Evolutionary conservation across 2,888 invertebrate genomes (phyloP), one percentile per base, ranked within the genome.

Genomic region (Athalia circularis): DNA sequence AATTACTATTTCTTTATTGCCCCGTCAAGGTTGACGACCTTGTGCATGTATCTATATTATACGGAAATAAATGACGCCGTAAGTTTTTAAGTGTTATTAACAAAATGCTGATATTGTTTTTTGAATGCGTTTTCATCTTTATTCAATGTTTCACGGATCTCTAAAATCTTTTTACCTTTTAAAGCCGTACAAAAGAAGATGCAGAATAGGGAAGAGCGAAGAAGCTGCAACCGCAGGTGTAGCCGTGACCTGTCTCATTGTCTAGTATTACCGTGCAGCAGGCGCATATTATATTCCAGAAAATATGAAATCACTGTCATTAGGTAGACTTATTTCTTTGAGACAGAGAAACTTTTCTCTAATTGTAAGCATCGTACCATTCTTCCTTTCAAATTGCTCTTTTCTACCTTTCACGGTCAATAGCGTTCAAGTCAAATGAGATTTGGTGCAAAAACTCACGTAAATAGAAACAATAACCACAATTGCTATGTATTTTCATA

Each of bases 151-250:
- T 29, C 29, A 29, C 29, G 29, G 29, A 29, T 29, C 29, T 29
- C 29, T 29, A 29, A 29, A 29, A 29, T 29, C 29, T 29, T 29
- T 29, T 29, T 29, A 29, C 29, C 2, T 29, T 29, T 29, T 29
- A 29, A 29, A 29, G 29, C 29, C 29, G 29, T 29, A 29, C 29
- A 29, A 29, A 29, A 29, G 29, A 11, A 29, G 67, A 15, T 29
- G 13, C 67, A 29, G 13, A 8, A 65, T 6, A 50, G 5, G 43
- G 9, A 15, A 59, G 72, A 57, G 13, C 1, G 52, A 57, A 43
- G 59, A 72, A 45, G 57, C 57, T 52, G 13, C 72, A 59, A 72
- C 72, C 72, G 59, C 72, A 72, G 52, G 72, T 13, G 57, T 72
- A 59, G 57, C 72, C 72, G 72, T 72, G 72, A 72, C 72, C 72